Evolutionary conservation across 2,888 invertebrate species (phyloP).

Genomic region (Mesoligia furuncula): DNA sequence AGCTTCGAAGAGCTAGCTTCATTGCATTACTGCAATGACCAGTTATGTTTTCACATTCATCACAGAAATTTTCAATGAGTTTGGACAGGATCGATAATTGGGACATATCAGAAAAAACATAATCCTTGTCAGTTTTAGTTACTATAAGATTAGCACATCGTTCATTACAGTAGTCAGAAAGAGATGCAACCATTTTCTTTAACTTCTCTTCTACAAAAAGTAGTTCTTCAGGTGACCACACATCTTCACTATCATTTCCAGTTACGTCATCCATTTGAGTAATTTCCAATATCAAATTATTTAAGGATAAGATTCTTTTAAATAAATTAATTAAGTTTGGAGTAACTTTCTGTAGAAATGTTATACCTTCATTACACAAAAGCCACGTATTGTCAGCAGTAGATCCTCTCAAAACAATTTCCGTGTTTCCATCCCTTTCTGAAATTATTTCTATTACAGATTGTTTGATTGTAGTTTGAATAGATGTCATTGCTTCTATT

Average conservation of each 20-base stretch:
- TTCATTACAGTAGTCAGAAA: slow-evolving; percentile 98
- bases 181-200: slow-evolving; percentile 94
- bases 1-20: slow-evolving; percentile 95
- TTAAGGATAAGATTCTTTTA: slow-evolving; percentile 93
- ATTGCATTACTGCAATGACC: slow-evolving; percentile 94
- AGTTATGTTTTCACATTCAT: slow-evolving; percentile 93
- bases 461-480: slow-evolving; percentile 97
- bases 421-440: slow-evolving; percentile 85
- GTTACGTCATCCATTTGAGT: slow-evolving; percentile 91
- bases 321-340: slow-evolving; percentile 92
- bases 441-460: slow-evolving; percentile 93
- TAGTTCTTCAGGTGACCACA: slow-evolving; percentile 93
- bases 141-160: slow-evolving; percentile 96
- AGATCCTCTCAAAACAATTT: slow-evolving; percentile 86
- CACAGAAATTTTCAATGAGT: slow-evolving; percentile 95
- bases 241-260: slow-evolving; percentile 92
- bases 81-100: slow-evolving; percentile 94
- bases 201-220: slow-evolving; percentile 93
- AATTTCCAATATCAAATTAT: slow-evolving; percentile 94
- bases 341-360: slow-evolving; percentile 92
- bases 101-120: slow-evolving; percentile 92
- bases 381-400: slow-evolving; percentile 89
- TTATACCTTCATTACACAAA: slow-evolving; percentile 93
- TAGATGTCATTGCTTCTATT: slow-evolving; percentile 96
- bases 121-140: slow-evolving; percentile 93